A percentile compares a stretch with the other conserved stretches of the same genome.
phyloP scores from a whole-genome alignment of 53 echinoderm and acorn worm species.

The Mesocentrotus franciscanus region DNA sequence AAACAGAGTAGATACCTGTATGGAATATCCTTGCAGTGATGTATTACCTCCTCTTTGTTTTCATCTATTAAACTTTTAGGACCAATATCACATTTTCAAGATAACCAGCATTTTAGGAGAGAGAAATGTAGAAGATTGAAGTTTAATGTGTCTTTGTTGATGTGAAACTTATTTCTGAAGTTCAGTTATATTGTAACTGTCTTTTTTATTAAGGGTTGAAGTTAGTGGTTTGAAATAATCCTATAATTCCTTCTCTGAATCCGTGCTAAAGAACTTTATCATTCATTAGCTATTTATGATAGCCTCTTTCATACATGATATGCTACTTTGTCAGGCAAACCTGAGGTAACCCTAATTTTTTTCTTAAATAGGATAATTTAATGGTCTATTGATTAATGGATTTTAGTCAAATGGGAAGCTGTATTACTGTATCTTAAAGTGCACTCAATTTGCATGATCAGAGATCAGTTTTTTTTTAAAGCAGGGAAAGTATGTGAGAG shows the following conservation, averaged over 20 bases:
- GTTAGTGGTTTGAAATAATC: not conserved
- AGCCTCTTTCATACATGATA: not conserved
- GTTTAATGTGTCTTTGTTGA: not conserved
- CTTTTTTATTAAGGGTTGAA: too few species aligned
- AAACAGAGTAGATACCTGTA: not conserved
- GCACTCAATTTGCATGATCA: not conserved
- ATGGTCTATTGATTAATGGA: not conserved
- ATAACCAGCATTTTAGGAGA: not conserved
- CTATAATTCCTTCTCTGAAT: not conserved
- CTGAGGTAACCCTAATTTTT: not conserved
- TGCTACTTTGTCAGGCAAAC: not conserved
- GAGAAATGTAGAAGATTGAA: not conserved
- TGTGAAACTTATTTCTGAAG: too few species aligned
- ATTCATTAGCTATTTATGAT: too few species aligned
- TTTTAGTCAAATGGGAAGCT: not conserved
- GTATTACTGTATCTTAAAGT: not conserved
- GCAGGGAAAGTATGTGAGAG: not conserved
- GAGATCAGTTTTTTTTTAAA: not conserved
- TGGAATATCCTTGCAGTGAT: not conserved
- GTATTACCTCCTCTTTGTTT: not conserved
- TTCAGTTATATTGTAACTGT: not conserved
- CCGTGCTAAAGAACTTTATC: not conserved
- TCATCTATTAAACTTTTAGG: not conserved
- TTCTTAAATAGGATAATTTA: not conserved
- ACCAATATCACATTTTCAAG: not conserved